phyloP scores from a whole-genome alignment of 1,140 invertebrate species.

The Drosophila melanica region DNA sequence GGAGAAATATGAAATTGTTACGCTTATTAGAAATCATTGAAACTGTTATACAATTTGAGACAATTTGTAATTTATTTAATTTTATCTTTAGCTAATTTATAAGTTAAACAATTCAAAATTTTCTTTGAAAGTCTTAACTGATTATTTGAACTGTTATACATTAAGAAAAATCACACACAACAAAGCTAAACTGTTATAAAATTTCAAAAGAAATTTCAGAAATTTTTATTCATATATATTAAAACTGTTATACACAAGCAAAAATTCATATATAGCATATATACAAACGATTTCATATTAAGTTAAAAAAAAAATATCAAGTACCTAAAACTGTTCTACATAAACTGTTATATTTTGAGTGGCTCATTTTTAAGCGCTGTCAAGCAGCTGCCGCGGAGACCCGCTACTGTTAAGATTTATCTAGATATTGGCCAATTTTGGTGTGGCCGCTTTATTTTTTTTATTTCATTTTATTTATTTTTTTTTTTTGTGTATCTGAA shows the following conservation, averaged over 20 bases:
- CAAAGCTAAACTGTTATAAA: too few species aligned
- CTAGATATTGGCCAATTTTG: slow-evolving; percentile 60
- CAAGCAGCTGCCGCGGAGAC: slow-evolving; percentile 32
- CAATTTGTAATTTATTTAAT: too few species aligned
- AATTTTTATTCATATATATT: neutral
- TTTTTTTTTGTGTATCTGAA: slow-evolving; percentile 32
- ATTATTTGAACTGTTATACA: too few species aligned
- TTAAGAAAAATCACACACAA: too few species aligned
- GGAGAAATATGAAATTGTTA: neutral
- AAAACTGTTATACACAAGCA: neutral
- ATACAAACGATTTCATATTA: neutral
- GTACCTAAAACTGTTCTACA: neutral
- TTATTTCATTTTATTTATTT: neutral
- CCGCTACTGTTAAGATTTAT: slow-evolving; percentile 57
- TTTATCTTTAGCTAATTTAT: too few species aligned
- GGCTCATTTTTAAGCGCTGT: slow-evolving; percentile 1
- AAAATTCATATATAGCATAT: neutral
- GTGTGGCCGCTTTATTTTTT: slow-evolving; percentile 8
- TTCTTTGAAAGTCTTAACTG: too few species aligned
- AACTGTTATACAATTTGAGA: slow-evolving; percentile 4
- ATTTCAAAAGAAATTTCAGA: too few species aligned
- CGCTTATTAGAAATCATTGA: neutral
- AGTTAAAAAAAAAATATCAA: too few species aligned
- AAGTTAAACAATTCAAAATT: too few species aligned
- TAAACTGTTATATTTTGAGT: slow-evolving; percentile 10